Evolutionary conservation across 2,797 vertebrate genomes (phyloP), one percentile per base, ranked within the genome.

Genomic region (Dicrostonyx torquatus): DNA sequence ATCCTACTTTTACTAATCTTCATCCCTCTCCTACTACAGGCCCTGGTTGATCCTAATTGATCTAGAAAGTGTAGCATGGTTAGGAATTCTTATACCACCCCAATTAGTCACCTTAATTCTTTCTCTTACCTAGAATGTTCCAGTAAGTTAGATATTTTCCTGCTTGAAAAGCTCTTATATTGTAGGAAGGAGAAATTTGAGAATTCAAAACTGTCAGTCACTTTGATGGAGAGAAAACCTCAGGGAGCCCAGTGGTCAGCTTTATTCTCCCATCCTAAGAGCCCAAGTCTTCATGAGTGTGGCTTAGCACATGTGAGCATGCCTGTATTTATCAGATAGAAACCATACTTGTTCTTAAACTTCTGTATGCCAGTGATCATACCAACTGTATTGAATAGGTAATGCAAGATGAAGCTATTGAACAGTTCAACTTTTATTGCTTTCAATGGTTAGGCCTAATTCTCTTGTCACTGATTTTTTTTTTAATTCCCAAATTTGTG

Each of bases 221-320:
- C 70, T 84, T 94, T 85, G 72, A 73, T 77, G 58, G 96, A 93
- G 92, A 90, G 87, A 91, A 97, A 94, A 72, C 37, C 66, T 80
- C 66, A 62, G n/a, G 55, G 68, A 15, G 78, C 55, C 72, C 43
- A 68, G 26, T 45, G 53, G 8, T 37, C 11, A 87, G 24, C 45
- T 70, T 91, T 87, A 5, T 86, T 93, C 64, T 86, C 34, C 50
- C 85, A 37, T 37, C 72, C 78, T 90, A 2, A 24, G 87, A 83
- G 26, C 79, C 20, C 76, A 76, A 58, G 26, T 78, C 78, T 90
- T 77, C 64, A 4, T 72, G 50, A 76, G 12, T 50, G 15, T 62
- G 53, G 89, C 40, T 94, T 79, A 76, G 26, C 37, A 68, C 53
- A 73, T 48, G 76, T 94, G 75, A 78, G 77, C 4, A 8, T 53